Evolutionary conservation across 1,140 invertebrate genomes (phyloP).

Genomic region (Bombus ignitus): DNA sequence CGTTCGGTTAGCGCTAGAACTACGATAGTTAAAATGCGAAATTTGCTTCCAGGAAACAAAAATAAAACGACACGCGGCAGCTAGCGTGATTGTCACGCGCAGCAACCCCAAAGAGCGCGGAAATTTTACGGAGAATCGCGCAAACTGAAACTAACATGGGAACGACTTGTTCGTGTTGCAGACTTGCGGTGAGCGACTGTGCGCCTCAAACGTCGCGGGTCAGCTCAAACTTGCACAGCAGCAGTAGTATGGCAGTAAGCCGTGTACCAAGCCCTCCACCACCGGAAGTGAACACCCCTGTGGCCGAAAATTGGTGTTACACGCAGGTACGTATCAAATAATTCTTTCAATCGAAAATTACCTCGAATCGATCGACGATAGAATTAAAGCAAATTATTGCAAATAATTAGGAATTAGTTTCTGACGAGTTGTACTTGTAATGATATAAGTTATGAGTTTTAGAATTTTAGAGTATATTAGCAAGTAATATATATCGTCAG

Average conservation of each 20-base stretch:
- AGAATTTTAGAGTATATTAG: background rate
- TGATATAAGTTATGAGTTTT: too few species aligned
- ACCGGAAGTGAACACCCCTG: conserved; percentile 95
- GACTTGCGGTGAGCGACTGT: conserved; percentile 94
- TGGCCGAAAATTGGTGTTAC: conserved; percentile 98
- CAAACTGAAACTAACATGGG: background rate
- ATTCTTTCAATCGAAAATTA: too few species aligned
- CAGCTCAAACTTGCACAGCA: conserved; percentile 89
- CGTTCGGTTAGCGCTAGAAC: background rate
- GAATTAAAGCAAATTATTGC: too few species aligned
- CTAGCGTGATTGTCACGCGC: too few species aligned
- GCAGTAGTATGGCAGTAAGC: conserved; percentile 94
- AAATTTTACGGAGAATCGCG: background rate
- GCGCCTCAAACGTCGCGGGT: conserved; percentile 91
- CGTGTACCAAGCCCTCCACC: conserved; percentile 94
- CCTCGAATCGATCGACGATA: too few species aligned
- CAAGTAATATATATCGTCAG: background rate
- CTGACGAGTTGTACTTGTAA: too few species aligned
- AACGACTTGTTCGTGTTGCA: conserved; percentile 78
- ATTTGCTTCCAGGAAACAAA: background rate
- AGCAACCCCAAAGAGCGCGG: rapidly evolving
- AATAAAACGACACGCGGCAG: too few species aligned
- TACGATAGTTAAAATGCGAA: background rate
- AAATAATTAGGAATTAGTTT: too few species aligned
- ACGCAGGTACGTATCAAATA: conserved; percentile 90